Base-by-base conservation (phyloP, 2,888 invertebrate genomes). In the Meloe dianella region DNA sequence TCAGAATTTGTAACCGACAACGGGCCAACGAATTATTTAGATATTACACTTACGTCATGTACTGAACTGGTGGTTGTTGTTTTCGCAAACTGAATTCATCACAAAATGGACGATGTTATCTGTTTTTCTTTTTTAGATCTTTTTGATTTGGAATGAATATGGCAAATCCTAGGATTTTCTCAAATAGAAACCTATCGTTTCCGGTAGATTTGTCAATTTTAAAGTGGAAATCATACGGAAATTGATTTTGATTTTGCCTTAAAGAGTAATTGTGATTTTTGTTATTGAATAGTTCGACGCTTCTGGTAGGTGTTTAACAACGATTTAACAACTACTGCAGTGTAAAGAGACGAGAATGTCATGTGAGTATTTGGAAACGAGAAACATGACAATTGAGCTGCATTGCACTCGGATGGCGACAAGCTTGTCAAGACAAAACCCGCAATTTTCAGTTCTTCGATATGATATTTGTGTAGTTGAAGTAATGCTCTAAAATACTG, bases 241-340 rank as follows among this genome's bases (percentile, higher is more conserved):
- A 81, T 81, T 79, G 80, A 79, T 80, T 80, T 80, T 79, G 78
- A 79, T 80, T 79, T 75, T 74, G 76, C 72, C 75, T 77, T 75
- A 75, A 77, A 75, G 77, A 79, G 79, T 80, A 80, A 80, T 80
- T 81, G 81, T 79, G 77, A 76, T 74, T 75, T 75, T 75, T 76
- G 79, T 80, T 80, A 79, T 79, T 78, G 79, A 79, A 80, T 78
- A 74, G 78, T 24, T 54, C 24, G 54, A 24, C 75, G 75, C 78
- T 7, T 35, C n/a, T 76, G 75, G 75, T 75, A 78, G 71, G 77
- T 75, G 73, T 73, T 78, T 10, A 27, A 14, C 76, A 76, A 74
- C 75, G 70, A 73, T 73, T 66, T 73, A 73, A 72, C 77, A 74
- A 71, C 73, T 78, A 71, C 78, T 75, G 79, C 78, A 79, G 77